Conservation (phyloP, 2,797 vertebrate species). For the Cryptoprocta ferox region DNA sequence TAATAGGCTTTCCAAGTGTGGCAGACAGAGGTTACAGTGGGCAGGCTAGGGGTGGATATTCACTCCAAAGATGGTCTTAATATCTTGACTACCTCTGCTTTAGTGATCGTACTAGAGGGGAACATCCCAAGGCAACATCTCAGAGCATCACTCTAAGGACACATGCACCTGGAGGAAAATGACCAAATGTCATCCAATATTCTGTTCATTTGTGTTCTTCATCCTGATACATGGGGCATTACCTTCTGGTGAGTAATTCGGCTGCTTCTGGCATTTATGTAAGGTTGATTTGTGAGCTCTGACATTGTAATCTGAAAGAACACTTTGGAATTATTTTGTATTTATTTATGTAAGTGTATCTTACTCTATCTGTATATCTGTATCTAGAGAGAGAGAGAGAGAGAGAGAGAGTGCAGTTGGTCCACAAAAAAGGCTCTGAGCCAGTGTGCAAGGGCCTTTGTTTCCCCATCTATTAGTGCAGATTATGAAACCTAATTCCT, state of each 20-base stretch:
- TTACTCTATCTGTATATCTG: not conserved
- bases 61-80: not conserved
- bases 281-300: not conserved
- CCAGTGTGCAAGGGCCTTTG: not conserved
- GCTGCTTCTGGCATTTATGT: not conserved
- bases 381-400: not conserved
- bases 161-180: not conserved
- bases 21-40: not conserved
- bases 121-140: not conserved
- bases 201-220: slow-evolving; percentile 21
- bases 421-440: not conserved
- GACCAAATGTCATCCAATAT: not conserved
- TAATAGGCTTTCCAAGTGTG: not conserved
- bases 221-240: not conserved
- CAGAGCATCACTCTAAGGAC: not conserved
- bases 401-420: not conserved
- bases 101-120: not conserved
- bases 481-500: not conserved
- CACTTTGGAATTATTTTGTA: not conserved
- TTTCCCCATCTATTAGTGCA: not conserved
- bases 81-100: not conserved
- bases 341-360: not conserved
- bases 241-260: slow-evolving; percentile 51
- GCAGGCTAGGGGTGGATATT: not conserved
- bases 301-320: not conserved